These are phyloP conservation scores for Nematopogon swammerdamellus DNA, from an alignment of 2,888 invertebrate genomes.

Conservation along the genomic window DNA sequence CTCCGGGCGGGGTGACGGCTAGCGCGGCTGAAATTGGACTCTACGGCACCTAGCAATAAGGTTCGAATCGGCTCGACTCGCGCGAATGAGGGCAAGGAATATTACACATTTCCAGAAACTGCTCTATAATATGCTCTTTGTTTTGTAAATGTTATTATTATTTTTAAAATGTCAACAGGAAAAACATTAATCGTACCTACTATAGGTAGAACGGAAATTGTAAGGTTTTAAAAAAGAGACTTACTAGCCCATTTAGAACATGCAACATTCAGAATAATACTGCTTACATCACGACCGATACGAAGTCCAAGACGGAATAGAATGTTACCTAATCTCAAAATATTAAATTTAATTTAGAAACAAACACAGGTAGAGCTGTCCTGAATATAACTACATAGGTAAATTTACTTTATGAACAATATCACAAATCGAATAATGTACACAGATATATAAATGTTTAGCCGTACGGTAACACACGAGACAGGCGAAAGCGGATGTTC, in stretches of 20 bases:
- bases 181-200: too few relatives aligned
- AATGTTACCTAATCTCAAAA: neutral
- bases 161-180: too few relatives aligned
- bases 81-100: too few relatives aligned
- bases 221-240: neutral
- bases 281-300: neutral
- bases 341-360: neutral
- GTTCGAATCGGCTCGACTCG: too few relatives aligned
- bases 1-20: neutral
- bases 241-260: neutral
- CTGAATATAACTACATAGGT: neutral
- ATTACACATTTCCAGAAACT: too few relatives aligned
- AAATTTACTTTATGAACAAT: neutral
- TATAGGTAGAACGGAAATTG: neutral
- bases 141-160: too few relatives aligned
- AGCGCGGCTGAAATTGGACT: neutral
- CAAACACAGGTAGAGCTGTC: neutral
- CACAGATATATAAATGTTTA: neutral
- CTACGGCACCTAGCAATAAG: neutral
- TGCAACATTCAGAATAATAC: neutral
- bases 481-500: conserved; percentile 38
- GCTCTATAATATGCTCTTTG: too few relatives aligned
- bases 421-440: neutral
- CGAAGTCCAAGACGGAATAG: neutral
- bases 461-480: conserved; percentile 27